phyloP scores from a whole-genome alignment of 2,888 invertebrate genomes.

The Venustoraphidia nigricollis region DNA sequence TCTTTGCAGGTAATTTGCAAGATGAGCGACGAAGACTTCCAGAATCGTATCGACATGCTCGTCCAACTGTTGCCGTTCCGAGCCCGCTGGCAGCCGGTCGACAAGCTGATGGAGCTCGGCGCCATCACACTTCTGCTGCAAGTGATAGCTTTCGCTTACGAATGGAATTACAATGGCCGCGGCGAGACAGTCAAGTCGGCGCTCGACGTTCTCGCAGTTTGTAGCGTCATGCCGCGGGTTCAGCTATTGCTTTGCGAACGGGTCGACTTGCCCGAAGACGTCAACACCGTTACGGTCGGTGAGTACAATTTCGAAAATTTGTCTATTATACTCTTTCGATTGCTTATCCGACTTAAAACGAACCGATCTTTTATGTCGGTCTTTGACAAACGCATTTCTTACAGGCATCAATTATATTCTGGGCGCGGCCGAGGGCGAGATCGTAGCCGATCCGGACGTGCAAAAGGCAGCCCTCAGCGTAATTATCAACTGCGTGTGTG shows the following conservation, averaged over 20 bases:
- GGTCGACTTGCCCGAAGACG: constrained; percentile 61
- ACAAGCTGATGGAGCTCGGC: constrained; percentile 69
- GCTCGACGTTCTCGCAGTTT: constrained; percentile 78
- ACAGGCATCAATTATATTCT: constrained; percentile 59
- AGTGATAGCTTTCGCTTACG: constrained; percentile 76
- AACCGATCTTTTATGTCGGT: no score
- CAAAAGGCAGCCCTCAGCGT: constrained; percentile 82
- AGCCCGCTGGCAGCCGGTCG: constrained; percentile 78
- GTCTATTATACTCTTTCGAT: not conserved
- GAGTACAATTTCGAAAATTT: constrained; percentile 3
- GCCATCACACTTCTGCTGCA: constrained; percentile 68
- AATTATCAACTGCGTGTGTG: constrained; percentile 87
- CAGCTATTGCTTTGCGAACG: constrained; percentile 58
- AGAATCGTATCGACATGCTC: constrained; percentile 70
- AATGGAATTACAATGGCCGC: constrained; percentile 84
- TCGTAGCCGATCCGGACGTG: constrained; percentile 80
- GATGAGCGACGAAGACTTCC: constrained; percentile 57
- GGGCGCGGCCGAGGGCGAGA: constrained; percentile 80
- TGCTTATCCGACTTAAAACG: no score
- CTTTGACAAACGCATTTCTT: not conserved
- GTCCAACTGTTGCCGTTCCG: constrained; percentile 61
- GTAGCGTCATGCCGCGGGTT: constrained; percentile 74
- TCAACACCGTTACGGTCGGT: constrained; percentile 60
- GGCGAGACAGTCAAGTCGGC: constrained; percentile 71
- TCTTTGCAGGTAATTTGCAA: no score